Evolutionary conservation across 2,113 vertebrate species (phyloP), one percentile per base, ranked within the genome.

Genomic region (Hypanus sabinus): DNA sequence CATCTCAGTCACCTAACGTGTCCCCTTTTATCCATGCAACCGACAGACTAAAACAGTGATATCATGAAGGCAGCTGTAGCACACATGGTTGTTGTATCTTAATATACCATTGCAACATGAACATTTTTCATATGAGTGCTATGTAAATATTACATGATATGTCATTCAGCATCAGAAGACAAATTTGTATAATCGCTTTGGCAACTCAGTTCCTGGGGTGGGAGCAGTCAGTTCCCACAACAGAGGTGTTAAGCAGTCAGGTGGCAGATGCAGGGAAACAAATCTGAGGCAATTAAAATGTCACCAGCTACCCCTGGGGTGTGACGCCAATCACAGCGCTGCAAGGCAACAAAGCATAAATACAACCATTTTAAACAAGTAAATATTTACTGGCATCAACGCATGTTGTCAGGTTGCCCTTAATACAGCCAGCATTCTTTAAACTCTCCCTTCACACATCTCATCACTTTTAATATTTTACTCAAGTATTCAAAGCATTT

Each of bases 121-220:
- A 65, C 85, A 65, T 90, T 90, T 90, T 90, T 90, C 85, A 90
- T 33, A 85, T 46, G 22, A 57, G 83, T 14, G 60, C 33, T 90
- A 36, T 90, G 85, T 68, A 90, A 90, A 90, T 90, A 90, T 93
- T 71, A 73, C 68, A 93, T 90, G 46, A 93, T 70, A 33, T 73
- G 90, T 71, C 90, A 71, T 93, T 93, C 90, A 71, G 65, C 90
- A 73, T 93, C 90, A 73, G 33, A 30, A 27, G 90, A 93, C 70
- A 93, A 93, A 93, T 70, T 71, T 93, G 90, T 93, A 38, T 46
- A 93, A 93, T 93, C 71, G 90, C 90, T 71, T 71, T 73, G 90
- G 36, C 90, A 73, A 46, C 65, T 46, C 68, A 20, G 68, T 46
- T 93, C 68, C 36, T 70, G 90, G 68, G 90, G 27, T 38, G 36